Base-by-base conservation (phyloP, 2,888 invertebrate genomes). In the Eupithecia inturbata region DNA sequence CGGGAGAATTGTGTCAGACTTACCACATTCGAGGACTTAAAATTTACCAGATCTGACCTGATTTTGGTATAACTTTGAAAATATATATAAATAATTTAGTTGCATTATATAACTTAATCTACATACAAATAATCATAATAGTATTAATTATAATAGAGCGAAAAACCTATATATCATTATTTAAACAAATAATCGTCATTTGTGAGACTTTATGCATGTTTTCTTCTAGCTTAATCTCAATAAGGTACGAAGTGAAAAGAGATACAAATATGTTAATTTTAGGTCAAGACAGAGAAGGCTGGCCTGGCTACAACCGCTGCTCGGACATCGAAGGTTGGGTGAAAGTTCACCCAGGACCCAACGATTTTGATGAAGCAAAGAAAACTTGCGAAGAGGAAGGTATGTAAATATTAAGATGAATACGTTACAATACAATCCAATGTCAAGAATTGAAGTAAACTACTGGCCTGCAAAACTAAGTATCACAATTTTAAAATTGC, bases 281-380 rank as follows among this genome's bases (percentile, higher is more conserved):
- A 63, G 63, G 63, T 33, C 19, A 63, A n/a, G 19, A 31, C 10
- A 63, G 63, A 63, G 3, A 31, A 33, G 63, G 63, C 63, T 33
- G 33, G 31, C 63, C 63, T 3, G 63, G 33, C 0, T 63, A 63
- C 63, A 63, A 63, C 19, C 10, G 33, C 14, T 63, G 63, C 33
- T 19, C 31, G 31, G 33, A 63, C 33, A 33, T 63, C 63, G 33
- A 19, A 10, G 63, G 63, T n/a, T 63, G 63, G 63, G 63, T 63
- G 1, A 63, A 63, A 10, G 31, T 63, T 1, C 28, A 63, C 63
- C 63, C 63, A 63, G 63, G 31, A 33, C 63, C 63, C 19, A n/a
- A 19, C 3, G 63, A 63, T n/a, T 63, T 16, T 33, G 63, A 63
- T n/a, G 63, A 63, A 33, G 63, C 63, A 7, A 63, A 63, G 33